These are phyloP conservation scores for Scaptomyza caliginosa DNA, from an alignment of 2,888 invertebrate species.

Conservation along the genomic window DNA sequence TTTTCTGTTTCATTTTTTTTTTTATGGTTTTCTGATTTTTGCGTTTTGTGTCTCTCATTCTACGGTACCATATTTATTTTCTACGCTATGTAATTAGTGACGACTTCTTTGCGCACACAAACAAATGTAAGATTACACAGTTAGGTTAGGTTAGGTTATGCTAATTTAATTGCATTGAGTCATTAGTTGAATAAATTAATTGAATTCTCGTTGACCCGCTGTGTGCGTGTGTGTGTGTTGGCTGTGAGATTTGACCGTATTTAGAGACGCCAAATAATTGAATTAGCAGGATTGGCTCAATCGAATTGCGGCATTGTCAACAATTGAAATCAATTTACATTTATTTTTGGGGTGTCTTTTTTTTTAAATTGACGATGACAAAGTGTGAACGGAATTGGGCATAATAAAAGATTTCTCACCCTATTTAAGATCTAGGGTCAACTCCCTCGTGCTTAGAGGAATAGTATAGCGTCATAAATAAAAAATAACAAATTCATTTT, in stretches of 20 bases:
- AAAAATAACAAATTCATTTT: neutral
- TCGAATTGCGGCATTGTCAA: neutral
- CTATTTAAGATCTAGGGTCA: neutral
- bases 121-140: neutral
- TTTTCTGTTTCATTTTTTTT: slow-evolving; percentile 30
- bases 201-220: slow-evolving; percentile 24
- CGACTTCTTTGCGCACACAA: slow-evolving; percentile 16
- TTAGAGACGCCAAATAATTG: slow-evolving; percentile 30
- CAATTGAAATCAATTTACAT: slow-evolving; percentile 8
- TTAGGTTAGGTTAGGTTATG: too few relatives aligned
- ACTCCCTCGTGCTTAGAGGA: too few relatives aligned
- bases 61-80: slow-evolving; percentile 16
- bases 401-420: neutral
- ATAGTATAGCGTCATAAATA: too few relatives aligned
- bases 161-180: slow-evolving; percentile 19
- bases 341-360: neutral
- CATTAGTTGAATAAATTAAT: slow-evolving; percentile 20
- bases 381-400: neutral
- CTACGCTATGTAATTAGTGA: slow-evolving; percentile 37
- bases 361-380: neutral
- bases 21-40: slow-evolving; percentile 40
- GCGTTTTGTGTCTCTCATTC: slow-evolving; percentile 18
- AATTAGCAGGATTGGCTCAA: slow-evolving; percentile 15
- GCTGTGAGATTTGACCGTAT: slow-evolving; percentile 18
- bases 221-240: too few relatives aligned